phyloP scores from a whole-genome alignment of 2,888 invertebrate species.

The Cantharis rustica region DNA sequence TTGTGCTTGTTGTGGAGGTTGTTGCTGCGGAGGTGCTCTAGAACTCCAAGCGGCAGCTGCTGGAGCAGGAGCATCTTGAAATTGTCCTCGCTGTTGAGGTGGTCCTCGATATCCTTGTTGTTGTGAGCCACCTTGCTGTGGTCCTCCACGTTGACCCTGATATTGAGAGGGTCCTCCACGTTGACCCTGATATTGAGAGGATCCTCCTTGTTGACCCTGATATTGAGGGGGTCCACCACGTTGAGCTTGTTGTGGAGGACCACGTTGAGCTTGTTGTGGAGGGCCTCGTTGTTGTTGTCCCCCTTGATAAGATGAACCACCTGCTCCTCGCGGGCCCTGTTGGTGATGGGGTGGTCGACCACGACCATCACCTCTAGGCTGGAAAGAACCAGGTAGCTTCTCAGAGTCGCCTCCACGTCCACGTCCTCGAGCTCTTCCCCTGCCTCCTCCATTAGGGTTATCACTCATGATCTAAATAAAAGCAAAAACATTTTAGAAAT shows the following conservation, averaged over 20 bases:
- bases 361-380: not conserved
- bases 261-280: not conserved
- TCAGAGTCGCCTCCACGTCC: not conserved
- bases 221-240: too few species aligned
- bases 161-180: too few species aligned
- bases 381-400: not conserved
- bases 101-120: slow-evolving; percentile 1
- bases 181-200: too few species aligned
- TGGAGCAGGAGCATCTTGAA: not conserved
- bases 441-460: slow-evolving; percentile 23
- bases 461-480: not conserved
- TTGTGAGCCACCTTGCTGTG: not conserved
- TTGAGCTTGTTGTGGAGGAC: too few species aligned
- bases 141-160: too few species aligned
- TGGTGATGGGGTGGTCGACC: not conserved
- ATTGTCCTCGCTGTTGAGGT: not conserved
- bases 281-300: not conserved
- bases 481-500: too few species aligned
- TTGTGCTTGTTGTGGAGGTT: slow-evolving; percentile 4
- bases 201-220: too few species aligned
- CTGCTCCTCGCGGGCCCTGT: not conserved
- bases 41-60: slow-evolving; percentile 22
- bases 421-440: slow-evolving; percentile 38
- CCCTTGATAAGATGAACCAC: not conserved
- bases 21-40: slow-evolving; percentile 32